phyloP scores from a whole-genome alignment of 2,113 vertebrate species.

The Chloropsis cyanopogon region DNA sequence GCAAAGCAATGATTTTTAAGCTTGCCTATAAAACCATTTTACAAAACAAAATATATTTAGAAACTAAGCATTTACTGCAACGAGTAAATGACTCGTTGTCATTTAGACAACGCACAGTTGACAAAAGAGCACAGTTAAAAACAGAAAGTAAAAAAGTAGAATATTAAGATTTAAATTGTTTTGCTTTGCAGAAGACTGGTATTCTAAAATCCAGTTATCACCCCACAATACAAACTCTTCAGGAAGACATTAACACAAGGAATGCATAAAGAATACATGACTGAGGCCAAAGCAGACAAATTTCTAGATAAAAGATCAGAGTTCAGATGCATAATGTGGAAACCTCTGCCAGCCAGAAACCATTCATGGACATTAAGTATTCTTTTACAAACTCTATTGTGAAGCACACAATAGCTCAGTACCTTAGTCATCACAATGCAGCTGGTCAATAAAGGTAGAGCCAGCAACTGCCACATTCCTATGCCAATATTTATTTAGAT shows the following conservation, averaged over 20 bases:
- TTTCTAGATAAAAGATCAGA: conserved; percentile 1
- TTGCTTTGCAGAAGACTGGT: neutral
- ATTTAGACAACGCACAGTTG: too few relatives aligned
- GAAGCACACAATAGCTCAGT: neutral
- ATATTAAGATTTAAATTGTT: neutral
- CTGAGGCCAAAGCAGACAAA: neutral
- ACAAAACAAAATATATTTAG: neutral
- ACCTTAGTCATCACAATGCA: conserved; percentile 10
- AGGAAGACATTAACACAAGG: neutral
- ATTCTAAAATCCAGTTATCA: conserved; percentile 27
- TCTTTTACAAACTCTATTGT: neutral
- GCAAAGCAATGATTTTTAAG: neutral
- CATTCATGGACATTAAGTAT: neutral
- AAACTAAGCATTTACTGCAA: neutral
- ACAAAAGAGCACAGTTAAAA: neutral
- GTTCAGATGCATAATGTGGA: neutral
- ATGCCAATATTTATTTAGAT: neutral
- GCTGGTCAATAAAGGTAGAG: neutral
- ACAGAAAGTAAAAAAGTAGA: neutral
- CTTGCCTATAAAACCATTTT: neutral
- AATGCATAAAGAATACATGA: neutral
- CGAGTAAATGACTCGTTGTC: neutral
- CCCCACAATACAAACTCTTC: neutral
- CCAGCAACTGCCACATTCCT: neutral
- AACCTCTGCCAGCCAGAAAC: neutral